Conservation (phyloP, 2,113 vertebrate species). For the Neolamprologus longior region DNA sequence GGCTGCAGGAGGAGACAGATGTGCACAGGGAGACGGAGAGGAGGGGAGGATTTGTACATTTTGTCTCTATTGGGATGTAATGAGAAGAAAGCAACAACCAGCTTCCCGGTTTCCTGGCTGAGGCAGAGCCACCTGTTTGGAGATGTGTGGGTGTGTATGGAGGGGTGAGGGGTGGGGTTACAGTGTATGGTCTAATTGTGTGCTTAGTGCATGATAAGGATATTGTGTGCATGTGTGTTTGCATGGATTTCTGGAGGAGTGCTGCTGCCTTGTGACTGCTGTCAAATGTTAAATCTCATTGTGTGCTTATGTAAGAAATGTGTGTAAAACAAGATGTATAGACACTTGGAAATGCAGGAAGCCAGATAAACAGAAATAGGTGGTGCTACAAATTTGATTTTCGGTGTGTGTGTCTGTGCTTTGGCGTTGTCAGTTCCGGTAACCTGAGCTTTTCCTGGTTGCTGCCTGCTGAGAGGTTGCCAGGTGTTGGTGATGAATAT, state of each 20-base stretch:
- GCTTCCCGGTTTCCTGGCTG: slow-evolving; percentile 24
- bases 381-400: slow-evolving; percentile 34
- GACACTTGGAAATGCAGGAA: neutral
- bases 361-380: neutral
- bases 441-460: slow-evolving; percentile 59
- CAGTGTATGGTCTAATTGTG: slow-evolving; percentile 1
- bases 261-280: neutral
- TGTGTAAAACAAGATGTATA: neutral
- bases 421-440: slow-evolving; percentile 24
- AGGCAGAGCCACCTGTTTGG: slow-evolving; percentile 61
- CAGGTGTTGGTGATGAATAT: slow-evolving; percentile 56
- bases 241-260: neutral
- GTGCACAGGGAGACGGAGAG: slow-evolving; percentile 19
- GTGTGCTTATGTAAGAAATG: neutral
- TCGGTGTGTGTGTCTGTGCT: neutral
- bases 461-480: slow-evolving; percentile 42
- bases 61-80: slow-evolving; percentile 7
- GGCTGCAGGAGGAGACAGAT: slow-evolving; percentile 41
- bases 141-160: slow-evolving; percentile 32
- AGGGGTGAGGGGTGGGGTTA: slow-evolving; percentile 43
- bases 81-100: slow-evolving; percentile 18
- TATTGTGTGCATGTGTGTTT: neutral
- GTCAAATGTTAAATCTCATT: neutral
- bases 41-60: slow-evolving; percentile 23
- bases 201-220: neutral